These are phyloP conservation scores for Leptinotarsa lineolata DNA, from an alignment of 1,140 invertebrate species.

Conservation along the genomic window DNA sequence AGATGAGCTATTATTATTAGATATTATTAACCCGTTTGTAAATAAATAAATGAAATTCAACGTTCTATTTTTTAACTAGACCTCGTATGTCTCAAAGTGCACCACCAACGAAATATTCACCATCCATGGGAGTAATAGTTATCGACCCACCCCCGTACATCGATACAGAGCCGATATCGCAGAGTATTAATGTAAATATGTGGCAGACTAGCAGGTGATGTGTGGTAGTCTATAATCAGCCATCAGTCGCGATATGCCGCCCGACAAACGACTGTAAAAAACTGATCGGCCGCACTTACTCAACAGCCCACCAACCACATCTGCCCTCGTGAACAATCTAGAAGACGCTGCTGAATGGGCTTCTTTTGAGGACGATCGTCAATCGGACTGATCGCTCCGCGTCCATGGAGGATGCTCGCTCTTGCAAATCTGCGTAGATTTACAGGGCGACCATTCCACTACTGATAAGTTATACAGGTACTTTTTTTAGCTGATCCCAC, in stretches of 20 bases:
- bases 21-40: too few relatives aligned
- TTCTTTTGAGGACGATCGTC: background rate
- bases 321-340: conserved; percentile 28
- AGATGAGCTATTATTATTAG: too few relatives aligned
- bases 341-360: conserved; percentile 13
- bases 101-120: too few relatives aligned
- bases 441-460: too few relatives aligned
- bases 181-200: conserved; percentile 49
- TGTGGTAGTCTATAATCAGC: conserved; percentile 48
- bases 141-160: background rate
- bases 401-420: too few relatives aligned
- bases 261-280: conserved; percentile 45
- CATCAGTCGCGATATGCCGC: conserved; percentile 46
- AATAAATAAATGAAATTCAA: too few relatives aligned
- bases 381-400: background rate
- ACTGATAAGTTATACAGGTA: too few relatives aligned
- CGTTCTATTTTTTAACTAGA: too few relatives aligned
- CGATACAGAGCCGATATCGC: conserved; percentile 11
- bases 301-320: conserved; percentile 38
- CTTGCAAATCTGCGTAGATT: too few relatives aligned
- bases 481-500: too few relatives aligned
- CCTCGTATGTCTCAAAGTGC: too few relatives aligned
- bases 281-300: conserved; percentile 43
- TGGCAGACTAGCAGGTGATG: conserved; percentile 46
- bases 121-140: background rate